phyloP scores from a whole-genome alignment of 2,113 vertebrate genomes.

The Meleagris gallopavo region DNA sequence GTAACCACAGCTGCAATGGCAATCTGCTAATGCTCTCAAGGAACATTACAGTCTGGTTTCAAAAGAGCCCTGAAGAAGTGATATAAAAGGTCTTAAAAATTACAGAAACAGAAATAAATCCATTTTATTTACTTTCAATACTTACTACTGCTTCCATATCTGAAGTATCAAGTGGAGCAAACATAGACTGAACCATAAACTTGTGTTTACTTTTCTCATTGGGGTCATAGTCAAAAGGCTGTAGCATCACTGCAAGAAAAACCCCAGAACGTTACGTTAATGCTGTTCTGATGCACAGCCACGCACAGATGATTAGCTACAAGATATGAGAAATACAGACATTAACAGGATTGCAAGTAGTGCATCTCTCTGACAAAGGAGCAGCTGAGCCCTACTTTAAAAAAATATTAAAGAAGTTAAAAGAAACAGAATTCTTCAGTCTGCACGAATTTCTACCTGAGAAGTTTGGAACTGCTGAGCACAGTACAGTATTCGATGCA shows the following conservation, averaged over 20 bases:
- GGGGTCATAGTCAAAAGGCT: constrained; percentile 99
- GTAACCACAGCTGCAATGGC: not conserved
- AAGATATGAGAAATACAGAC: not conserved
- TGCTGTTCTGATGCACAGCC: not conserved
- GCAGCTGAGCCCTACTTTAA: not conserved
- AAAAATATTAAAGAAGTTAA: not conserved
- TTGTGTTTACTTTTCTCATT: constrained; percentile 99
- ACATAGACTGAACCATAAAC: constrained; percentile 99
- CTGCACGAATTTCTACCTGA: not conserved
- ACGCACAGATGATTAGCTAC: not conserved
- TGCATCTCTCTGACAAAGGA: not conserved
- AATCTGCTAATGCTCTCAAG: not conserved
- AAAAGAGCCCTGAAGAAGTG: not conserved
- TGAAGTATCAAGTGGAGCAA: constrained; percentile 94
- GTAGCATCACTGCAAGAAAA: constrained; percentile 95
- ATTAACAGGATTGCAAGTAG: not conserved
- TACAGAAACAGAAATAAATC: not conserved
- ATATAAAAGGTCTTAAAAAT: not conserved
- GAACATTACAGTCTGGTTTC: not conserved
- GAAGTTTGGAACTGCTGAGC: not conserved
- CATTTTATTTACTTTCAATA: constrained; percentile 47
- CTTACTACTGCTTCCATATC: constrained; percentile 99
- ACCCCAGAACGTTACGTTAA: constrained; percentile 40
- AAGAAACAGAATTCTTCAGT: not conserved
- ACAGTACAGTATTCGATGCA: not conserved